Evolutionary conservation across 2,888 invertebrate species (phyloP).

Genomic region (Scaptomyza cyrtandrae): DNA sequence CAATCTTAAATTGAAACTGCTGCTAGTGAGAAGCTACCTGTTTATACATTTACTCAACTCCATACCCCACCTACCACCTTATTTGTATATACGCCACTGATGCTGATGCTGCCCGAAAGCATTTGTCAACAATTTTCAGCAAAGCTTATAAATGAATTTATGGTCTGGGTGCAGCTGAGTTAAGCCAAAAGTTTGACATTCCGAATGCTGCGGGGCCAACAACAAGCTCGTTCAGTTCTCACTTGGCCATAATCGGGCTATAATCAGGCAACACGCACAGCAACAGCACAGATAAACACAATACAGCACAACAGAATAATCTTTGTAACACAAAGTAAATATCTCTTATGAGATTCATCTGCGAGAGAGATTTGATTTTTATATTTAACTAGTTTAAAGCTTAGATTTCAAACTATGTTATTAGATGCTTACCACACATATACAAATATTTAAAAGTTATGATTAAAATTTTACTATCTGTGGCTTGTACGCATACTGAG

Average conservation of each 20-base stretch:
- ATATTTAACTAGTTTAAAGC: background rate
- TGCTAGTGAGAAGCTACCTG: conserved; percentile 44
- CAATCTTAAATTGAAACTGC: conserved; percentile 30
- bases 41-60: background rate
- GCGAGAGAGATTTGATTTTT: background rate
- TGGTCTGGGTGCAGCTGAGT: conserved; percentile 1
- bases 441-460: background rate
- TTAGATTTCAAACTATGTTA: background rate
- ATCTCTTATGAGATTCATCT: background rate
- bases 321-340: background rate
- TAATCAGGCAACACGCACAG: conserved; percentile 9
- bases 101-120: background rate
- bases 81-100: no score
- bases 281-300: background rate
- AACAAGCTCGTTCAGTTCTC: background rate
- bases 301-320: background rate
- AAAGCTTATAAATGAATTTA: conserved; percentile 8
- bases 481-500: no score
- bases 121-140: conserved; percentile 20
- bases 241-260: conserved; percentile 9
- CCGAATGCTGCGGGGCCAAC: conserved; percentile 1
- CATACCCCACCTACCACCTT: no score
- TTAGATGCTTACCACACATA: background rate
- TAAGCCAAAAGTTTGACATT: background rate
- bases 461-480: background rate